Conservation (phyloP, 2,888 invertebrate species). For the Pheosia gnoma region DNA sequence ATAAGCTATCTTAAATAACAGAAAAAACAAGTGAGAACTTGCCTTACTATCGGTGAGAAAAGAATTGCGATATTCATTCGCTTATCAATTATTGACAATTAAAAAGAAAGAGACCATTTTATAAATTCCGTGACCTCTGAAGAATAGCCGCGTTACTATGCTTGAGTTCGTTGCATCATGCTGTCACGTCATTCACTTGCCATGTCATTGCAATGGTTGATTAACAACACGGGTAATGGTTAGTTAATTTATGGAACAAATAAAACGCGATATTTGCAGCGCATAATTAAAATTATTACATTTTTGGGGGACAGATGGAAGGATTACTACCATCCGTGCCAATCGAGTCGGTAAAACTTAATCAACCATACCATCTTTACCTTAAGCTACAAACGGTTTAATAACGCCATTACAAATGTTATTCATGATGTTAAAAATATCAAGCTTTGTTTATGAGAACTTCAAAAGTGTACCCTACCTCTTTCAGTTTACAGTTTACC, state of each 20-base stretch:
- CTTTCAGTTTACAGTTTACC: slow-evolving; percentile 1
- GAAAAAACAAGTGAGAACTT: not conserved
- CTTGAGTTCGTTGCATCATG: not conserved
- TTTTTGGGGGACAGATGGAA: no score
- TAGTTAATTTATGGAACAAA: no score
- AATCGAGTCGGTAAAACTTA: no score
- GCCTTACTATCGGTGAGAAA: not conserved
- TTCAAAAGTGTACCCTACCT: not conserved
- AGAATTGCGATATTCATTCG: not conserved
- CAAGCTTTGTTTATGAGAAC: no score
- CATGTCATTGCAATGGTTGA: not conserved
- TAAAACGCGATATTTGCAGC: not conserved
- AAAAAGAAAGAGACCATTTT: not conserved
- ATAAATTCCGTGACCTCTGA: not conserved
- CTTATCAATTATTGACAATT: not conserved
- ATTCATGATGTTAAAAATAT: no score
- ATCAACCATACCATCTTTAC: no score
- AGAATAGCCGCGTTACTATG: not conserved
- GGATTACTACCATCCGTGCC: no score
- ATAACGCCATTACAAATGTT: no score
- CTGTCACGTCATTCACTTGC: not conserved
- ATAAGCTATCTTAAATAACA: not conserved
- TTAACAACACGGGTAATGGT: no score
- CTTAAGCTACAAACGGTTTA: no score
- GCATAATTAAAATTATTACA: no score